Conservation (phyloP, 2,113 vertebrate species). For the Piaya cayana region DNA sequence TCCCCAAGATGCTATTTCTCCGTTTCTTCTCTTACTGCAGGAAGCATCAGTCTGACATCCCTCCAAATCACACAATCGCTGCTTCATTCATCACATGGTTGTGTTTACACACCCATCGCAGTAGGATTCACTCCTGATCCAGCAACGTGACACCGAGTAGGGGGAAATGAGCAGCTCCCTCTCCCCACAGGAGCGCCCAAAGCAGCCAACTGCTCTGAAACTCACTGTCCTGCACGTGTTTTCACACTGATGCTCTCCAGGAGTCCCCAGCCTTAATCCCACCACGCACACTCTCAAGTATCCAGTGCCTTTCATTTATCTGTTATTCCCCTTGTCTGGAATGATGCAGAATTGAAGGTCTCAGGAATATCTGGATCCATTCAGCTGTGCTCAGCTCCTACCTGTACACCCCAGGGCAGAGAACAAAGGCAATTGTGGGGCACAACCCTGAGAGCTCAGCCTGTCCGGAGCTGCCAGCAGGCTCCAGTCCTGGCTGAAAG, state of each 20-base stretch:
- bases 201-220: neutral
- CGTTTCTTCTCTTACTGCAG: neutral
- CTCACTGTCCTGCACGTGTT: neutral
- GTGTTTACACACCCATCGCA: neutral
- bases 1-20: neutral
- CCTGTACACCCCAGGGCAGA: neutral
- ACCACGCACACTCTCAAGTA: neutral
- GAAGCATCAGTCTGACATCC: neutral
- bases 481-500: neutral
- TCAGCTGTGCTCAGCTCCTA: neutral
- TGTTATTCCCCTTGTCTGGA: neutral
- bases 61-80: neutral
- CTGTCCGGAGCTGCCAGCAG: neutral
- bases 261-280: neutral
- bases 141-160: too few relatives aligned
- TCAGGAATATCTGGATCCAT: neutral
- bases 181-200: neutral
- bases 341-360: neutral
- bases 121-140: neutral
- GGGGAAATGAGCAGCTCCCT: neutral
- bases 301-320: neutral
- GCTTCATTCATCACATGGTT: neutral
- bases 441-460: fast-evolving
- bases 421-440: neutral
- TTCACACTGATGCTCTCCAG: neutral